A percentile compares a stretch with the other conserved stretches of the same genome.
Conservation (phyloP, 2,888 invertebrate genomes). For the Tupiocoris notatus region DNA sequence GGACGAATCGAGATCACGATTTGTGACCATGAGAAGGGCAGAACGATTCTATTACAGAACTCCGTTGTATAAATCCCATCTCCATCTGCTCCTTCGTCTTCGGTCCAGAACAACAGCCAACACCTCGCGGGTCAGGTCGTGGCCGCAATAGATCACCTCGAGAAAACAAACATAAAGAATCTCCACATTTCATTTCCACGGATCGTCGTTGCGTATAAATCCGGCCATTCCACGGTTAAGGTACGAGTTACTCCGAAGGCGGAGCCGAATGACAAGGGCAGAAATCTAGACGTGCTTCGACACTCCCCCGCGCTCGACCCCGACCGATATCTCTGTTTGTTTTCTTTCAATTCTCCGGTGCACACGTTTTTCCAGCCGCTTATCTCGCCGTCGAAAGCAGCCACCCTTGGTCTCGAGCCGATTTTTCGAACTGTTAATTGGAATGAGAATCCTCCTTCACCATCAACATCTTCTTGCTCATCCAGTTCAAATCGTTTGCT, state of each 20-base stretch:
- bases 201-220: constrained; percentile 3
- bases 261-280: constrained; percentile 27
- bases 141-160: constrained; percentile 23
- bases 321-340: constrained; percentile 20
- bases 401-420: constrained; percentile 1
- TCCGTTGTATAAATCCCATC: constrained; percentile 11
- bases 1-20: not conserved
- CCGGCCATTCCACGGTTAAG: not conserved
- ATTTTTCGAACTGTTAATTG: constrained; percentile 8
- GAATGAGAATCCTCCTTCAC: constrained; percentile 12
- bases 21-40: not conserved
- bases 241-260: constrained; percentile 1
- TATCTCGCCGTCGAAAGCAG: constrained; percentile 6
- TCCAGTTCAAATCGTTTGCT: not conserved
- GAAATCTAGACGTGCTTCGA: constrained; percentile 31
- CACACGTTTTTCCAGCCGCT: constrained; percentile 23
- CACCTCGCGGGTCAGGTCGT: constrained; percentile 17
- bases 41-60: not conserved
- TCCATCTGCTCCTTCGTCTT: constrained; percentile 8
- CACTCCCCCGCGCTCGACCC: constrained; percentile 18
- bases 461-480: not conserved
- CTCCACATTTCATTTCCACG: not conserved
- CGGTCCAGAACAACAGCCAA: not conserved
- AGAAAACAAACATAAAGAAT: constrained; percentile 25
- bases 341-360: constrained; percentile 32